A percentile compares a stretch with the other conserved stretches of the same genome.
Evolutionary conservation across 2,888 invertebrate genomes (phyloP).

Genomic region (Junonia oenone): DNA sequence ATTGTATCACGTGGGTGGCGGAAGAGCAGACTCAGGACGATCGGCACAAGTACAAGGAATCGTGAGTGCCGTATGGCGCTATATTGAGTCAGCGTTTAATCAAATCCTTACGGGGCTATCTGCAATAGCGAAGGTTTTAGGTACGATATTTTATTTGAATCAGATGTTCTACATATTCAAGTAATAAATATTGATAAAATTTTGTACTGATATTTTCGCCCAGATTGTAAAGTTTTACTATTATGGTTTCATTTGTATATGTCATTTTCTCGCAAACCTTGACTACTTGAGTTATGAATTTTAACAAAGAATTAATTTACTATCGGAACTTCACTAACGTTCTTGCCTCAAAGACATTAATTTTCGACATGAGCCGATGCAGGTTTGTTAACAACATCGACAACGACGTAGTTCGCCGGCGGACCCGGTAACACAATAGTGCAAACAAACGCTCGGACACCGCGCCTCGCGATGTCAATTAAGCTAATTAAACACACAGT

Average conservation of each 20-base stretch:
- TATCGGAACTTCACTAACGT: not conserved
- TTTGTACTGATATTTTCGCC: too few relatives aligned
- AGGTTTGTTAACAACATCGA: conserved; percentile 27
- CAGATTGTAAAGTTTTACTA: too few relatives aligned
- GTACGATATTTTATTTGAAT: not conserved
- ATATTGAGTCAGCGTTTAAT: conserved; percentile 51
- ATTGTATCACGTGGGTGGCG: conserved; percentile 46
- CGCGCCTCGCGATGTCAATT: conserved; percentile 77
- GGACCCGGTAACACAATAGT: conserved; percentile 64
- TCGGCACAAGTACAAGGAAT: conserved; percentile 40
- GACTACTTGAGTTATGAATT: too few relatives aligned
- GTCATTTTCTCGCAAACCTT: too few relatives aligned
- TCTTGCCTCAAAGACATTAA: not conserved
- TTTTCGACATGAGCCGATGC: conserved; percentile 5
- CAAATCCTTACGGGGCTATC: conserved; percentile 32
- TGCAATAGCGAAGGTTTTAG: not conserved
- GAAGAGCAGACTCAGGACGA: conserved; percentile 51
- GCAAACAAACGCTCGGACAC: conserved; percentile 77
- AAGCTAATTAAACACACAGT: conserved; percentile 76
- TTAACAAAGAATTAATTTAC: conserved; percentile 1
- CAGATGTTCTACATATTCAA: not conserved
- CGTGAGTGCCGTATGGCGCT: conserved; percentile 49
- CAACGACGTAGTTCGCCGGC: conserved; percentile 40
- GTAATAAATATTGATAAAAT: not conserved
- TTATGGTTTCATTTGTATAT: too few relatives aligned